Conservation (phyloP, 2,797 vertebrate species). For the Paramormyrops hopkinsi region DNA sequence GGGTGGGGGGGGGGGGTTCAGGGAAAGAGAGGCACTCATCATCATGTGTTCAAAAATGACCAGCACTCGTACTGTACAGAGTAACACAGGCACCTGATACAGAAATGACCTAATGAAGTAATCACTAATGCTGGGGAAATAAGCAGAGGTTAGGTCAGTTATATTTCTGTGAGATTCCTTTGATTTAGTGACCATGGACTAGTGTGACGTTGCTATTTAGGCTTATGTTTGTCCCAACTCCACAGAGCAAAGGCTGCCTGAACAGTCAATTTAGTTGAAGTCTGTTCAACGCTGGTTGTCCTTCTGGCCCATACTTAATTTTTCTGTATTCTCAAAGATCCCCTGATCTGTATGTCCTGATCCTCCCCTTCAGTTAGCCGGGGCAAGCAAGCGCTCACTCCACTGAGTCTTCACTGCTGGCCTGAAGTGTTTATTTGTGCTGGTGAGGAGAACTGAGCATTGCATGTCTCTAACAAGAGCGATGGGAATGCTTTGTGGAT, state of each 20-base stretch:
- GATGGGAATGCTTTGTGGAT: background rate
- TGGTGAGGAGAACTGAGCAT: too few relatives aligned
- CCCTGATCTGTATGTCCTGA: background rate
- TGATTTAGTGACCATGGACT: background rate
- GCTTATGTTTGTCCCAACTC: background rate
- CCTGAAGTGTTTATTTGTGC: too few relatives aligned
- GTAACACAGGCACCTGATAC: background rate
- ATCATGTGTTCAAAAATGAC: background rate
- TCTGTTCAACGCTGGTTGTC: background rate
- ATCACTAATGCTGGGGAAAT: background rate
- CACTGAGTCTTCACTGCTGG: too few relatives aligned
- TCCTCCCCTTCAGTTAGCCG: background rate
- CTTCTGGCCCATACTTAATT: background rate
- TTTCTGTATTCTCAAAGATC: background rate
- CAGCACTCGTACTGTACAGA: background rate
- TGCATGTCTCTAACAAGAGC: too few relatives aligned
- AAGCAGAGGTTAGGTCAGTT: background rate
- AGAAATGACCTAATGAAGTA: background rate
- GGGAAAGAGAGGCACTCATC: background rate
- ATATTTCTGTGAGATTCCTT: background rate
- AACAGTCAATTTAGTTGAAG: background rate
- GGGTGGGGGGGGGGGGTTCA: conserved; percentile 34
- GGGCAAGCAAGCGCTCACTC: background rate
- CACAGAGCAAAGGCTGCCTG: background rate
- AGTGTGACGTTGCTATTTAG: background rate